Evolutionary conservation across 1,140 invertebrate species (phyloP).

Genomic region (Rhagoletis pomonella): DNA sequence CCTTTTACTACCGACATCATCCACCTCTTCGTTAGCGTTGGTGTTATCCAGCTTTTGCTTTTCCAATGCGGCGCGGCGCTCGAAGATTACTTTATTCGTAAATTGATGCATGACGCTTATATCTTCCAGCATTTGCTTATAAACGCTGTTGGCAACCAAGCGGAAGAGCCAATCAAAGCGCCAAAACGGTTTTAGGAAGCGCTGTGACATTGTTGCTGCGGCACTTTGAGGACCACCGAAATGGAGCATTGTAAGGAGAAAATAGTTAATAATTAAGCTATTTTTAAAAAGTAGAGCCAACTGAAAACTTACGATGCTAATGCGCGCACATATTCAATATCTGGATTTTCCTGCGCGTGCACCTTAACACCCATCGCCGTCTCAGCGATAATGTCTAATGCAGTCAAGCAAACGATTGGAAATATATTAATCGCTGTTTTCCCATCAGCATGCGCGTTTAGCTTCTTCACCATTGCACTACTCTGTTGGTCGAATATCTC

Average conservation of each 20-base stretch:
- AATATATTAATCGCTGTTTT: constrained; percentile 55
- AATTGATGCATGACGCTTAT: constrained; percentile 82
- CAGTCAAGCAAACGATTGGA: constrained; percentile 50
- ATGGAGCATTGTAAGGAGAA: neutral
- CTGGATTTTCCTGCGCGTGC: constrained; percentile 80
- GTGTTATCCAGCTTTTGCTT: neutral
- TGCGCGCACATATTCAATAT: constrained; percentile 82
- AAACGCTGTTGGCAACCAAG: constrained; percentile 58
- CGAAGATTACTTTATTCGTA: constrained; percentile 77
- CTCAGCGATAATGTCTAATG: constrained; percentile 74
- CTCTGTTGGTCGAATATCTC: constrained; percentile 82
- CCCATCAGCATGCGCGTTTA: constrained; percentile 68
- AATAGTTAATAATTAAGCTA: neutral
- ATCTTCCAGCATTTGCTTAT: constrained; percentile 75
- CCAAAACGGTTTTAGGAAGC: constrained; percentile 62
- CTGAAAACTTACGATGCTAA: constrained; percentile 77
- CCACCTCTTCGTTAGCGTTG: too few species aligned
- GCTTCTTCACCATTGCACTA: constrained; percentile 75
- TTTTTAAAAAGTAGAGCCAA: neutral
- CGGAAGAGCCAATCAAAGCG: constrained; percentile 62
- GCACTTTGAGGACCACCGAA: constrained; percentile 58
- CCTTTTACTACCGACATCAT: constrained; percentile 71
- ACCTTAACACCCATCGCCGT: constrained; percentile 87
- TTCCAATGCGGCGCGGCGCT: constrained; percentile 69
- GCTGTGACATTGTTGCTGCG: constrained; percentile 61